Evolutionary conservation across 2,797 vertebrate genomes (phyloP).

Genomic region (Acanthiza pusilla): DNA sequence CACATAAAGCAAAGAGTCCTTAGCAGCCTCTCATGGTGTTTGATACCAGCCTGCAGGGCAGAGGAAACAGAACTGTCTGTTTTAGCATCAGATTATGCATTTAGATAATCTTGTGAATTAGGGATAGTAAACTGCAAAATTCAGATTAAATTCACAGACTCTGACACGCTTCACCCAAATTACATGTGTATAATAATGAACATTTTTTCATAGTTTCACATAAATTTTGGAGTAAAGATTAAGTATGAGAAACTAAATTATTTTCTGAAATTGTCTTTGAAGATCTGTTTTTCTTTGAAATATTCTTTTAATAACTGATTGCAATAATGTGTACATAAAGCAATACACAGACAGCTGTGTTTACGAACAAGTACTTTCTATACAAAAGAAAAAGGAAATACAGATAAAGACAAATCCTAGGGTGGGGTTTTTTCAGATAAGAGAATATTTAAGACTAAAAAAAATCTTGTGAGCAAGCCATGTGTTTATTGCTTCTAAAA

Average conservation of each 20-base stretch:
- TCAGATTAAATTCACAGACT: neutral
- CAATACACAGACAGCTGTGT: neutral
- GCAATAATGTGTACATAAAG: neutral
- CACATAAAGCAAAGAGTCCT: neutral
- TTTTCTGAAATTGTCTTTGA: neutral
- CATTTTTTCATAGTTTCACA: neutral
- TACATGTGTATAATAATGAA: neutral
- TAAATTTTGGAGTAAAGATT: neutral
- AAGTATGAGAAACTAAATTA: neutral
- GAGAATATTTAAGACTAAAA: neutral
- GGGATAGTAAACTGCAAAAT: neutral
- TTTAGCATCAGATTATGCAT: neutral
- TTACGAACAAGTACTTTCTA: neutral
- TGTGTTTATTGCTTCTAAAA: neutral
- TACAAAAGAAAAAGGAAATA: neutral
- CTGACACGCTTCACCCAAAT: neutral
- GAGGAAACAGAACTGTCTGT: neutral
- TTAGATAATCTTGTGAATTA: neutral
- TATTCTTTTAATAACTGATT: neutral
- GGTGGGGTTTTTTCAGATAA: neutral
- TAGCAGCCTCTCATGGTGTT: neutral
- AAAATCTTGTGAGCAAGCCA: neutral
- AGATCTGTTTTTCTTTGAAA: neutral
- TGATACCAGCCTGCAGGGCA: rapidly evolving
- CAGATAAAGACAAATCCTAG: rapidly evolving